Evolutionary conservation across 2,888 invertebrate genomes (phyloP), one percentile per base, ranked within the genome.

Genomic region (Lasioglossum leucozonium): DNA sequence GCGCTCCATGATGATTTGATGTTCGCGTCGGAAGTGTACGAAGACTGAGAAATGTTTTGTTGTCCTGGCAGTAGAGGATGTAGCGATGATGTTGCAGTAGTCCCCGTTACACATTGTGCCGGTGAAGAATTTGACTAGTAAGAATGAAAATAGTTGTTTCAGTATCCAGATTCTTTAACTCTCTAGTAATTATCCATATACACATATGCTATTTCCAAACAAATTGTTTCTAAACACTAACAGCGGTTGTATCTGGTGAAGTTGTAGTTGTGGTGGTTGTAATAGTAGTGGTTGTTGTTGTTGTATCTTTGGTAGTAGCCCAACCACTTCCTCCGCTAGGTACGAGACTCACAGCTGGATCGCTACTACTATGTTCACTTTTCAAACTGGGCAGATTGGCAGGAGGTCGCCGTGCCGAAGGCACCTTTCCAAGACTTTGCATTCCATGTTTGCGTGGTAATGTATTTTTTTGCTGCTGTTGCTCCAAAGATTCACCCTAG

Each of bases 371-470:
- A 94, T 97, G 97, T 96, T 99, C 99, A 95, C 99, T 98, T 97
- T 99, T 99, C 96, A 99, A 96, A 97, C 99, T 99, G 95, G 99
- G 99, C 96, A 99, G 96, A 96, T 99, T 99, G 95, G 98, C 99
- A 95, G 99, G 99, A 96, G 99, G 99, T 95, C 99, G 98, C 96
- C 99, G 98, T 95, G 98, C 98, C 96, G 98, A 98, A 95, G 98
- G 98, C 96, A 99, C 98, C 97, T 99, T 99, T 96, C 99, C 99
- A 97, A 99, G 97, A 96, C 98, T 98, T 98, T 99, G 99, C 98
- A 99, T 98, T 97, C 99, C 99, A 99, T 99, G 99, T 97, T 99
- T 99, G 96, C 98, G 98, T 95, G 97, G 97, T 96, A 98, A 97
- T 96, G 97, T 97, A 96, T 97, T 98, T 96, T 98, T 98, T 94